Conservation (phyloP, 2,888 invertebrate species). For the Polietes domitor region DNA sequence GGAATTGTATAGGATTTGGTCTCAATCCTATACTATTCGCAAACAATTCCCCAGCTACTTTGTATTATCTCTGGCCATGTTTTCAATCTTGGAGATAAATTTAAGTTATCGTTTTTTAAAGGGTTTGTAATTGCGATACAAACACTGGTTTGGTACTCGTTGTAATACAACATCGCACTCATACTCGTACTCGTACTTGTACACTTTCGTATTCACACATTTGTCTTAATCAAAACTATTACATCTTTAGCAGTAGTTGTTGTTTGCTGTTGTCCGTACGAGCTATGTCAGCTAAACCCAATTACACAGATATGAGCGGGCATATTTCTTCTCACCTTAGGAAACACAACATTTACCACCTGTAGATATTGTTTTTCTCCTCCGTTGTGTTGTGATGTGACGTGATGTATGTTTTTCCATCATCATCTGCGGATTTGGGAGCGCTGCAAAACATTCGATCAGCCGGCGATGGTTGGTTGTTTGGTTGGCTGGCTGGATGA, state of each 20-base stretch:
- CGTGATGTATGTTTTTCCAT: slow-evolving; percentile 43
- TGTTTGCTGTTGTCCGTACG: not conserved
- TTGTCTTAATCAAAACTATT: slow-evolving; percentile 28
- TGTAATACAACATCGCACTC: not conserved
- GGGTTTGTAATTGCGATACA: not conserved
- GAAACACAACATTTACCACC: slow-evolving; percentile 38
- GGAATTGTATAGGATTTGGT: too few species aligned
- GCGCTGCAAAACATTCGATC: not conserved
- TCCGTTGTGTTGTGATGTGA: not conserved
- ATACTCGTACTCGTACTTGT: too few species aligned
- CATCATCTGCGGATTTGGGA: slow-evolving; percentile 16
- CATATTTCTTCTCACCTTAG: slow-evolving; percentile 50
- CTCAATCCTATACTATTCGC: too few species aligned
- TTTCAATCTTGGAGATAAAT: not conserved
- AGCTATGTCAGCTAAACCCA: slow-evolving; percentile 18
- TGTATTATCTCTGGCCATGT: too few species aligned
- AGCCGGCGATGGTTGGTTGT: too few species aligned
- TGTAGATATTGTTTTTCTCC: not conserved
- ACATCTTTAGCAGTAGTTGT: slow-evolving; percentile 26
- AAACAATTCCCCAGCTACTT: too few species aligned
- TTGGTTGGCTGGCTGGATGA: not conserved
- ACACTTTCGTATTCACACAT: slow-evolving; percentile 10
- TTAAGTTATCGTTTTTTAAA: slow-evolving; percentile 21
- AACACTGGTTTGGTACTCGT: not conserved
- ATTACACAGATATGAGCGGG: slow-evolving; percentile 32